Conservation (phyloP, 2,888 invertebrate species). For the Petrolisthes manimaculis region DNA sequence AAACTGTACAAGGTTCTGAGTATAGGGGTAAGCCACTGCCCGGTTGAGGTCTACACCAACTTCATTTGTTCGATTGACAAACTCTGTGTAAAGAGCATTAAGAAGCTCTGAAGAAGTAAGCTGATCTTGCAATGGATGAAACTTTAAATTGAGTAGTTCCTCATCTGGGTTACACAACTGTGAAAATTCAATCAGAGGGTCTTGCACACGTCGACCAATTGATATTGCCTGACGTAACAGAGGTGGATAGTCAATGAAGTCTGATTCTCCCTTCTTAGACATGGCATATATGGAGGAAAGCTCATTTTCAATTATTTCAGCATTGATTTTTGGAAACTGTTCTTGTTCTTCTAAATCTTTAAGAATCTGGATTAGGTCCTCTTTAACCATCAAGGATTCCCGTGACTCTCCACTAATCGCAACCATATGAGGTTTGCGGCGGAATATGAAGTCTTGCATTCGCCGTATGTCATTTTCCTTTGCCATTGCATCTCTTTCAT, state of each 20-base stretch:
- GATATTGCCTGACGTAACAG: conserved; percentile 93
- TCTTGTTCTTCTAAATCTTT: conserved; percentile 82
- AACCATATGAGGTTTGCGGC: conserved; percentile 94
- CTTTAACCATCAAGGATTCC: conserved; percentile 84
- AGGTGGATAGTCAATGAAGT: conserved; percentile 93
- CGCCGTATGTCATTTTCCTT: conserved; percentile 79
- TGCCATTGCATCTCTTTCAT: conserved; percentile 77
- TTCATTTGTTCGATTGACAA: conserved; percentile 95
- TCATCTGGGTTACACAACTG: conserved; percentile 96
- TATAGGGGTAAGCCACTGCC: conserved; percentile 89
- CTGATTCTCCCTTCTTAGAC: conserved; percentile 86
- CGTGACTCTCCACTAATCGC: conserved; percentile 91
- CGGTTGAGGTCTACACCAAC: conserved; percentile 97
- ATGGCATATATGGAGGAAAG: conserved; percentile 91
- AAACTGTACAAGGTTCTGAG: conserved; percentile 92
- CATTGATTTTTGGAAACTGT: conserved; percentile 86
- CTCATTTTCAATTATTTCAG: conserved; percentile 95
- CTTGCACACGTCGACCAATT: conserved; percentile 90
- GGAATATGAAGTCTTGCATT: conserved; percentile 84
- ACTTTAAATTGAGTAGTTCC: conserved; percentile 93
- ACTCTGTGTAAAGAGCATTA: conserved; percentile 68
- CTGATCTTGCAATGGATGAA: conserved; percentile 81
- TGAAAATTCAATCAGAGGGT: conserved; percentile 95
- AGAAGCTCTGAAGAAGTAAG: conserved; percentile 62
- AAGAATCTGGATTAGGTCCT: conserved; percentile 82